Evolutionary conservation across 2,888 invertebrate genomes (phyloP), one percentile per base, ranked within the genome.

Genomic region (Theretra japonica): DNA sequence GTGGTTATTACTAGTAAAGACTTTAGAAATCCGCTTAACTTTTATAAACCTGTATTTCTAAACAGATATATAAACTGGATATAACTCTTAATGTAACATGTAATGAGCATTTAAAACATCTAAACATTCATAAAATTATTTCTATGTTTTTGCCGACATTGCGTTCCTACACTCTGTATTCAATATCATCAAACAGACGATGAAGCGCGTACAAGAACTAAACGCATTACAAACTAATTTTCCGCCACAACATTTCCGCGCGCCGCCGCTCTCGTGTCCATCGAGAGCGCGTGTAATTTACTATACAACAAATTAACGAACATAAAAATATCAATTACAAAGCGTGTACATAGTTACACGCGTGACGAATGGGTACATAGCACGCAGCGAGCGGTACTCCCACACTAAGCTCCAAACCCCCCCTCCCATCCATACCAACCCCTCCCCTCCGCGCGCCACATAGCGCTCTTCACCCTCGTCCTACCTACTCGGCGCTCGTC

Each of bases 271-370:
- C 17, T 73, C 69, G 57, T 68, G 65, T 74, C 73, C 73, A 73
- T 72, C 74, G 77, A 74, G 74, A 74, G 75, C 72, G 70, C 68
- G 73, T 70, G 72, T 74, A 79, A 79, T 79, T 79, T 79, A 79
- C 77, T 78, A 79, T 78, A 79, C 81, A 77, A 81, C 82, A 83
- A 88, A 88, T 87, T 87, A 88, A 86, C 86, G 85, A 86, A 85
- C 89, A 85, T 89, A 88, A 87, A 89, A 90, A 90, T 88, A 90
- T 88, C 89, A 90, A 90, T 90, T 90, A 91, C 88, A 86, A 82
- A 80, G 77, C 76, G 76, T 74, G 77, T 79, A 81, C 82, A 79
- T 79, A 77, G 73, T 62, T 76, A 75, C 76, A 80, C 28, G 68
- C 72, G 58, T 75, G 79, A 75, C 77, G 78, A 62, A 73, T 65